These are phyloP conservation scores for Aphelenchoides besseyi DNA, from an alignment of 1,140 invertebrate species.

Conservation along the genomic window DNA sequence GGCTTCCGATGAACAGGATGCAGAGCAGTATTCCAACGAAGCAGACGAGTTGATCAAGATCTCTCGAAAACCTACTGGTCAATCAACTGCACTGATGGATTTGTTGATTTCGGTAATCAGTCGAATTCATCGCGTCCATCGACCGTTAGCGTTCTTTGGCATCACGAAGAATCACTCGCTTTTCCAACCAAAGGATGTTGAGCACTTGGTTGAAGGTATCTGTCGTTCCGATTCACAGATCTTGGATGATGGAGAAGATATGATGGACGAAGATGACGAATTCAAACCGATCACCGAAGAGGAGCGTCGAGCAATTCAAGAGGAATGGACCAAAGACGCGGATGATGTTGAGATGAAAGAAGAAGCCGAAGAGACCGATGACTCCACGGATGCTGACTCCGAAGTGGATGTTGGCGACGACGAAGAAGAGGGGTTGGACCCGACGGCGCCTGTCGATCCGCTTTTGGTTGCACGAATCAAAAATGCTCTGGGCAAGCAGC, in stretches of 20 bases:
- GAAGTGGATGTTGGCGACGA: constrained; percentile 14
- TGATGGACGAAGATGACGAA: constrained; percentile 23
- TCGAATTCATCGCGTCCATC: not conserved
- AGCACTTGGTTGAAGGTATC: not conserved
- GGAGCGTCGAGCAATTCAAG: not conserved
- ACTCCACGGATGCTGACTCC: not conserved
- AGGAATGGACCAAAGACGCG: not conserved
- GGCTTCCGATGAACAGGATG: not conserved
- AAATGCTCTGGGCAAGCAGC: constrained; percentile 16
- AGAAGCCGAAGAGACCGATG: constrained; percentile 8
- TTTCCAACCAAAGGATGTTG: not conserved
- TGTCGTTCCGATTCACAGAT: not conserved
- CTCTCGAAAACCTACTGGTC: not conserved
- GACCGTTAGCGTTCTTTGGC: not conserved
- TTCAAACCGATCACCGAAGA: constrained; percentile 20
- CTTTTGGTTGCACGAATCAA: constrained; percentile 13
- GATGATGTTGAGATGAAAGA: not conserved
- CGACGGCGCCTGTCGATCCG: not conserved
- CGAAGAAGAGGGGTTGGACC: constrained; percentile 17
- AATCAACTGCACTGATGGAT: not conserved
- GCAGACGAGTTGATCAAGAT: not conserved
- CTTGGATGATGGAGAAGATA: not conserved
- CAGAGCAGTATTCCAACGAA: not conserved
- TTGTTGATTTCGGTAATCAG: not conserved
- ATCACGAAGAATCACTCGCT: not conserved